Evolutionary conservation across 2,113 vertebrate species (phyloP).

Genomic region (Ptilorrhoa leucosticta): DNA sequence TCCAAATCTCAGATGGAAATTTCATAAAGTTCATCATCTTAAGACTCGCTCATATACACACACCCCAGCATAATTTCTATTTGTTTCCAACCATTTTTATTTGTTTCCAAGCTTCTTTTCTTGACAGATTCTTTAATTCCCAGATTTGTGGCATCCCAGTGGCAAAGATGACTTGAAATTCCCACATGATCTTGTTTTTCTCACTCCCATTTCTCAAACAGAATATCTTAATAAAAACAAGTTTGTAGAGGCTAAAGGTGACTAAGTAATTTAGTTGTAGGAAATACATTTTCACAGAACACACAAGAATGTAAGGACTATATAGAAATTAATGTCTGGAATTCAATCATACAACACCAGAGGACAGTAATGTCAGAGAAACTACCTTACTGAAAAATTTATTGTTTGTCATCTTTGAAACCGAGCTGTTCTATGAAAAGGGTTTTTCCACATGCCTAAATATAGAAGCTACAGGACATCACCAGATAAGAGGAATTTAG

Average conservation of each 20-base stretch:
- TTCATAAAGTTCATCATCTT: neutral
- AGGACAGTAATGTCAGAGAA: neutral
- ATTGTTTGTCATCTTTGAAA: neutral
- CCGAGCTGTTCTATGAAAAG: neutral
- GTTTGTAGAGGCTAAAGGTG: neutral
- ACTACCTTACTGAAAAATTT: neutral
- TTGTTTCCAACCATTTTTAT: neutral
- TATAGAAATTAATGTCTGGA: neutral
- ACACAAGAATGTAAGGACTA: neutral
- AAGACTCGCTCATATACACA: fast-evolving
- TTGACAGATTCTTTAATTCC: neutral
- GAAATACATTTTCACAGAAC: neutral
- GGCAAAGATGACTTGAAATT: neutral
- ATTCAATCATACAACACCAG: neutral
- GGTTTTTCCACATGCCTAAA: neutral
- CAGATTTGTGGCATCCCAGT: neutral
- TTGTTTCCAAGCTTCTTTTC: neutral
- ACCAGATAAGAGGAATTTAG: neutral
- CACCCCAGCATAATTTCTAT: neutral
- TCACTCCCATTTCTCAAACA: neutral
- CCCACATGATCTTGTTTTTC: neutral
- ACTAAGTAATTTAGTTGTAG: neutral
- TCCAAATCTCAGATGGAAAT: neutral
- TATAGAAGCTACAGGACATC: neutral
- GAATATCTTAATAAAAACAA: neutral